phyloP scores from a whole-genome alignment of 2,113 vertebrate species.

The Stomatorhinus ivindoensis region DNA sequence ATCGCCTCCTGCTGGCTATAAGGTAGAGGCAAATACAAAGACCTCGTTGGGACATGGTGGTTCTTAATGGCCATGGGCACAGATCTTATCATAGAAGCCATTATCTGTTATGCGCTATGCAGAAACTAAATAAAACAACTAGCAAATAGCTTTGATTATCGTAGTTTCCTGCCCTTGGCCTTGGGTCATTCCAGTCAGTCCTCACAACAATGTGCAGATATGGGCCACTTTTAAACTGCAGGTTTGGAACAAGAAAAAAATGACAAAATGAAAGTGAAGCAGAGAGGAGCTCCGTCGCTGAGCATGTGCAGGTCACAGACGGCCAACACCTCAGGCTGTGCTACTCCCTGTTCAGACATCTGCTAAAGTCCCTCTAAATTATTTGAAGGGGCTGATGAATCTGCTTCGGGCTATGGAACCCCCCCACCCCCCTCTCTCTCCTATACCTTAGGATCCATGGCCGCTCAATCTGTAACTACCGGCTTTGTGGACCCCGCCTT shows the following conservation, averaged over 20 bases:
- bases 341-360: neutral
- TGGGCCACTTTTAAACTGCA: neutral
- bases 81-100: neutral
- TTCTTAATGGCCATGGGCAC: neutral
- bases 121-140: neutral
- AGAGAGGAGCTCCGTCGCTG: neutral
- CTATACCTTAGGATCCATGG: neutral
- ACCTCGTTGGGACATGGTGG: neutral
- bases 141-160: neutral
- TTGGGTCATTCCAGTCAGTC: neutral
- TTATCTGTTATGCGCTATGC: neutral
- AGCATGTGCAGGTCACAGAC: neutral
- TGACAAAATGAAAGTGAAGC: neutral
- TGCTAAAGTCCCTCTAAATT: neutral
- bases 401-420: neutral
- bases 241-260: neutral
- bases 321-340: neutral
- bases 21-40: constrained; percentile 15
- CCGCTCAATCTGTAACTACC: neutral
- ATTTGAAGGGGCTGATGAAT: neutral
- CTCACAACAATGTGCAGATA: neutral
- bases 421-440: neutral
- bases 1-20: constrained; percentile 10
- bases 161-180: neutral
- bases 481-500: neutral